Conservation (phyloP, 2,113 vertebrate species). For the Rhinoderma darwinii region DNA sequence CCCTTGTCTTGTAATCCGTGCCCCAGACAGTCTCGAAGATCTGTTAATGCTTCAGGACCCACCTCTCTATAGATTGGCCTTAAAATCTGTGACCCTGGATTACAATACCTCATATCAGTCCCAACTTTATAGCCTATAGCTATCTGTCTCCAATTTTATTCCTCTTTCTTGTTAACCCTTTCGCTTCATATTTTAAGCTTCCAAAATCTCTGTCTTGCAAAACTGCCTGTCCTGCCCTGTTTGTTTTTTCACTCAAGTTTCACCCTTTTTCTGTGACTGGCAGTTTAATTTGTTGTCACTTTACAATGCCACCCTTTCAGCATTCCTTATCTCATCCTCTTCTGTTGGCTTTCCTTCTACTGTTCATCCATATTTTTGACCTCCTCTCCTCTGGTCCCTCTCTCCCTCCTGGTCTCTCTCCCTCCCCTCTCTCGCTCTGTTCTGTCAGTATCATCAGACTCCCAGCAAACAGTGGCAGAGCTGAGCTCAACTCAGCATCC, state of each 20-base stretch:
- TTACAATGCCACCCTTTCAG: conserved; percentile 51
- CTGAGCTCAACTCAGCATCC: conserved; percentile 50
- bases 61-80: conserved; percentile 14
- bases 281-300: not conserved
- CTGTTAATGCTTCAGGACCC: conserved; percentile 23
- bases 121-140: conserved; percentile 8
- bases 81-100: not conserved
- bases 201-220: not conserved
- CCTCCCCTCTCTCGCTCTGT: conserved; percentile 33
- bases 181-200: not conserved
- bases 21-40: conserved; percentile 40
- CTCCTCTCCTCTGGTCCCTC: conserved; percentile 27
- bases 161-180: conserved; percentile 4
- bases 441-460: conserved; percentile 52
- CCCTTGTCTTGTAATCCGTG: conserved; percentile 39
- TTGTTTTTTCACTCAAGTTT: conserved; percentile 3
- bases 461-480: conserved; percentile 54
- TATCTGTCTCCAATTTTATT: not conserved
- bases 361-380: conserved; percentile 54
- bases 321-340: conserved; percentile 13
- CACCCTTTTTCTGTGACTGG: not conserved
- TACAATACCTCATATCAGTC: not conserved
- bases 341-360: conserved; percentile 37
- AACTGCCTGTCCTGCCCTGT: not conserved
- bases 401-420: conserved; percentile 40